Evolutionary conservation across 2,888 invertebrate species (phyloP).

Genomic region (Lissocephala sabroskyi): DNA sequence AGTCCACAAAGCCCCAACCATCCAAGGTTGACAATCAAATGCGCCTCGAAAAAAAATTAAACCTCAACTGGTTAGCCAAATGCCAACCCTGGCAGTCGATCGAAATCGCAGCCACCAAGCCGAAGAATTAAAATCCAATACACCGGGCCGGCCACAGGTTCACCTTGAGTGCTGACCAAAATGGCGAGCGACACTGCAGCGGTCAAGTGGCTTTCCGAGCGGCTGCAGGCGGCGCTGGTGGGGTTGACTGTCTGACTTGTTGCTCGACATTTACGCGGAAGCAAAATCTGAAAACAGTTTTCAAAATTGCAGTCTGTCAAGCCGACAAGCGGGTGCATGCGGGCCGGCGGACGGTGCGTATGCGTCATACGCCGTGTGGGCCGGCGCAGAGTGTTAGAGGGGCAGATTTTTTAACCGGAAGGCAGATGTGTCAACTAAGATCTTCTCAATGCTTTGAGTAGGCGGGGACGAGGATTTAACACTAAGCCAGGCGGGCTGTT

Average conservation of each 20-base stretch:
- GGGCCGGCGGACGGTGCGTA: slow-evolving; percentile 30
- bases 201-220: slow-evolving; percentile 27
- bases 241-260: neutral
- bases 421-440: too few relatives aligned
- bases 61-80: slow-evolving; percentile 55
- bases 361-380: too few relatives aligned
- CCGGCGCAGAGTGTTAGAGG: too few relatives aligned
- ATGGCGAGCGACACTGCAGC: slow-evolving; percentile 34
- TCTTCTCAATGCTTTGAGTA: too few relatives aligned
- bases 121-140: slow-evolving; percentile 31
- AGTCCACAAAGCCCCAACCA: slow-evolving; percentile 53
- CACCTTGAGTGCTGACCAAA: slow-evolving; percentile 67
- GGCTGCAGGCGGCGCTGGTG: slow-evolving; percentile 58
- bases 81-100: slow-evolving; percentile 59
- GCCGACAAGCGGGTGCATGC: too few relatives aligned
- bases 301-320: too few relatives aligned
- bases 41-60: slow-evolving; percentile 18
- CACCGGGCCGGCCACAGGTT: slow-evolving; percentile 63
- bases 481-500: too few relatives aligned
- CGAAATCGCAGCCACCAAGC: slow-evolving; percentile 56
- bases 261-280: slow-evolving; percentile 68
- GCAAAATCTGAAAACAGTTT: slow-evolving; percentile 49
- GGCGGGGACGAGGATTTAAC: too few relatives aligned
- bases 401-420: too few relatives aligned
- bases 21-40: slow-evolving; percentile 45